Evolutionary conservation across 2,113 vertebrate genomes (phyloP), one percentile per base, ranked within the genome.

Genomic region (Ochotona curzoniae): DNA sequence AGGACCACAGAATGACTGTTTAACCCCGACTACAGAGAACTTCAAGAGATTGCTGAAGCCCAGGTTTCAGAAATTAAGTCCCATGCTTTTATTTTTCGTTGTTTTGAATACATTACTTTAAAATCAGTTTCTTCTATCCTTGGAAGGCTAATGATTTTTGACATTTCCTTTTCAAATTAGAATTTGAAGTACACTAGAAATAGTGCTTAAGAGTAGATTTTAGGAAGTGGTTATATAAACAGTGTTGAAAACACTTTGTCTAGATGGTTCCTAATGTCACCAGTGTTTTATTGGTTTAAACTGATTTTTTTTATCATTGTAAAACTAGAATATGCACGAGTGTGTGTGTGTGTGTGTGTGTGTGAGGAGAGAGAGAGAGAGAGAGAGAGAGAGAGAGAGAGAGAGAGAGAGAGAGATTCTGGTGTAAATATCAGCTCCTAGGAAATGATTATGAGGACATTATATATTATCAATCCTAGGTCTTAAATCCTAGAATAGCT

Each of bases 41-140:
- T 85, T 73, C 63, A 44, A 69, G 44, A 8, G 61, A 38, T 13
- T 1, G n/a, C 21, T 15, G 1, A 38, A 9, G 14, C 30, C 70
- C 30, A n/a, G 7, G 69, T 51, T 63, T 88, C 32, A 38, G 70
- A 93, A 80, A 83, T 61, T 54, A 38, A n/a, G 26, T 6, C 15
- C 13, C 9, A 66, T 23, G 25, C 47, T 76, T 78, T 44, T 8
- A n/a, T 9, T 75, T 75, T 18, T 15, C 51, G 70, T 76, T 69
- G 13, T 30, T 92, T 91, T 76, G 32, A 57, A 49, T 76, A 32
- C 93, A 38, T 69, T 54, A 87, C 30, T 89, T 90, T 83, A 60
- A 79, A 93, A 35, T 32, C 35, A 81, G 7, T 51, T 76, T 69
- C 47, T 51, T 69, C 15, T 5, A 44, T 8, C 54, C 35, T 71